phyloP scores from a whole-genome alignment of 2,113 vertebrate genomes.

The Bubo scandiacus region DNA sequence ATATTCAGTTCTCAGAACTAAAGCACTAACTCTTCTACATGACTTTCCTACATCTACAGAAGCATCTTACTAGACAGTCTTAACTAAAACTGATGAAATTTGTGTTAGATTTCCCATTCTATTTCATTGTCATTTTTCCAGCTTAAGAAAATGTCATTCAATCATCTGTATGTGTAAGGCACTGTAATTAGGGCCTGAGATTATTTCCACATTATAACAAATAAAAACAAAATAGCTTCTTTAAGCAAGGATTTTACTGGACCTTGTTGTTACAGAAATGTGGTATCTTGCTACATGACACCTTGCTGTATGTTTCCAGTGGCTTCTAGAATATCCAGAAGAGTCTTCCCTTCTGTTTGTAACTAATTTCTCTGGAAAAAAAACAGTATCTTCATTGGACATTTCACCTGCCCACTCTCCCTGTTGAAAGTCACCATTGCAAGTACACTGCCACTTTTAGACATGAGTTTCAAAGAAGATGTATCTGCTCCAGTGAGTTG shows the following conservation, averaged over 20 bases:
- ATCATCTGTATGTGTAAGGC: not conserved
- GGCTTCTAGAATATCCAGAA: not conserved
- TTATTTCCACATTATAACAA: not conserved
- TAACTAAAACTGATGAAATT: not conserved
- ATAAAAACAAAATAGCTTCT: not conserved
- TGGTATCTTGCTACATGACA: not conserved
- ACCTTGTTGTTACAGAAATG: not conserved
- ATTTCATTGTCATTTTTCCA: not conserved
- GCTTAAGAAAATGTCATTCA: not conserved
- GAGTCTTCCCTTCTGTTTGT: not conserved
- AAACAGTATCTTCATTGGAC: accelerated
- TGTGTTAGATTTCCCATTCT: not conserved
- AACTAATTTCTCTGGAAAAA: not conserved
- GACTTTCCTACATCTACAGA: not conserved
- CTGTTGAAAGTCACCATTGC: not conserved
- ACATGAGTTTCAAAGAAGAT: not conserved
- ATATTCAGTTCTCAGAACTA: not conserved
- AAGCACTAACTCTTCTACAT: not conserved
- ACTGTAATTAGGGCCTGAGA: not conserved
- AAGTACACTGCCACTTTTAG: not conserved
- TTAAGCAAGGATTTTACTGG: not conserved
- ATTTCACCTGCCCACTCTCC: not conserved
- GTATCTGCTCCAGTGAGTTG: not conserved
- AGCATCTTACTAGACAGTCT: not conserved
- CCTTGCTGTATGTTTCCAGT: not conserved